Evolutionary conservation across 1,140 invertebrate species (phyloP).

Genomic region (Tetraneura akinire): DNA sequence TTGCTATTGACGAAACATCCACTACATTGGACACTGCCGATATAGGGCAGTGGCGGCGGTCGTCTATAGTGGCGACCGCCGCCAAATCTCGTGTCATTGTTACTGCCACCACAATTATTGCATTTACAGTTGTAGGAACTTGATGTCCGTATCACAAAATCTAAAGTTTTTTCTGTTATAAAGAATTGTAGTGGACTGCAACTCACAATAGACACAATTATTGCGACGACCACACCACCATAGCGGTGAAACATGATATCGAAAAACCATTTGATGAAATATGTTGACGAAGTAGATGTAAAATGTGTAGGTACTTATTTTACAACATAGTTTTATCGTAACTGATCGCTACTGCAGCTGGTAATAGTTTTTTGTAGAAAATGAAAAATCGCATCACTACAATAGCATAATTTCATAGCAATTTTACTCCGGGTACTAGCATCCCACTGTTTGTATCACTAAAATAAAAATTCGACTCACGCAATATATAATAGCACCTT

Average conservation of each 20-base stretch:
- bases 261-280: constrained; percentile 32
- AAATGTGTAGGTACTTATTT: not conserved
- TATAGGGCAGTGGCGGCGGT: constrained; percentile 28
- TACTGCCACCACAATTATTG: not conserved
- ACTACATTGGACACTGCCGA: not conserved
- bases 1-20: constrained; percentile 3
- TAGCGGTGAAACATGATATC: not conserved
- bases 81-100: constrained; percentile 31
- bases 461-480: not conserved
- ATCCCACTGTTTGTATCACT: too few relatives aligned
- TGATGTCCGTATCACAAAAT: not conserved
- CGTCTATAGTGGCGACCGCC: constrained; percentile 22
- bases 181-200: not conserved
- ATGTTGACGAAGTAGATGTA: too few relatives aligned
- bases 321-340: too few relatives aligned
- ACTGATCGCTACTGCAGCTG: not conserved
- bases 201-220: not conserved
- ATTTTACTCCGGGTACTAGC: too few relatives aligned
- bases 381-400: not conserved
- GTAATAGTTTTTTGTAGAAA: not conserved
- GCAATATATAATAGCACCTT: not conserved
- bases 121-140: not conserved
- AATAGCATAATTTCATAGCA: too few relatives aligned
- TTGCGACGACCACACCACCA: not conserved
- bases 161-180: not conserved